Base-by-base conservation (phyloP, 2,888 invertebrate species). In the Apamea sordens region DNA sequence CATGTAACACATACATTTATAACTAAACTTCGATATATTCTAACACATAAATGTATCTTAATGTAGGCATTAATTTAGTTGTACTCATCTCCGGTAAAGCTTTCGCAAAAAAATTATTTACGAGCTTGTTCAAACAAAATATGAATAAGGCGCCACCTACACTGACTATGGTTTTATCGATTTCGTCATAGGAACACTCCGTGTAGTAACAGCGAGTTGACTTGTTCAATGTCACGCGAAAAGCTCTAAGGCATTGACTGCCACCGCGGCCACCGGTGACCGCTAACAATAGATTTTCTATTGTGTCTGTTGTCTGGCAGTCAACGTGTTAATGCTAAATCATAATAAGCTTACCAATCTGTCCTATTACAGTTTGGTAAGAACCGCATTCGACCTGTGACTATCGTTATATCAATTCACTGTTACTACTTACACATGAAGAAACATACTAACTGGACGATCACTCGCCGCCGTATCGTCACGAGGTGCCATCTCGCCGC, bases 51-150 rank as follows among this genome's bases (percentile, higher is more conserved):
- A 83, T 81, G 59, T 88, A 89, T 84, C 56, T 85, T 89, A 89
- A 80, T 76, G 73, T 89, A 89, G 87, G 76, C 47, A 63, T 86
- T 86, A 88, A 82, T 85, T 89, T 91, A 90, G 85, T 83, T 85
- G 87, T 87, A 90, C 92, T 93, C 93, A 91, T 93, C 92, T 90
- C 88, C 93, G 92, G 90, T 90, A 86, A 87, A 86, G 2, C n/a
- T 36, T 36, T 71, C 36, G n/a, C 71, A 36, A n/a, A 11, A 2
- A 13, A n/a, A 36, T 11, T 10, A 70, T 28, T n/a, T 56, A 50
- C 7, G 7, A 63, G 15, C 5, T 61, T 15, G 36, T 28, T 28
- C n/a, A 50, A 64, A 24, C 1, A 53, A 41, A 8, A n/a, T 50
- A 21, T 44, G 6, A 10, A 24, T 36, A 32, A 24, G 50, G 77